Evolutionary conservation across 2,797 vertebrate genomes (phyloP), one percentile per base, ranked within the genome.

Genomic region (Etheostoma perlongum): DNA sequence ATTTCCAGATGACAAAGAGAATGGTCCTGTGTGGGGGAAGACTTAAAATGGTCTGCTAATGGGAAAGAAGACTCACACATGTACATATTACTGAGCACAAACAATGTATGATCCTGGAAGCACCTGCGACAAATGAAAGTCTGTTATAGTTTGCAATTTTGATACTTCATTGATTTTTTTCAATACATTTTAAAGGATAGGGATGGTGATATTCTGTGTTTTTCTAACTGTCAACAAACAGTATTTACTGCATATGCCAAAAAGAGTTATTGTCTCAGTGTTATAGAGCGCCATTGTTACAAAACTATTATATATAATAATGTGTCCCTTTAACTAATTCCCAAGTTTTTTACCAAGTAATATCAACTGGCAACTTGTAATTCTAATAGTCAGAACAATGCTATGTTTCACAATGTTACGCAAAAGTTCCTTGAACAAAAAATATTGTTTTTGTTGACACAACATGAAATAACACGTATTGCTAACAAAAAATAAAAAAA

Each of bases 1-100:
- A 91, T 92, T 92, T 92, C 83, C 73, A 84, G 72, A 81, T 76
- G 85, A 92, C 85, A 91, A 86, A 88, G 86, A 67, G 69, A 81
- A 85, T 18, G 55, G 67, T 69, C 63, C 55, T 46, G 51, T 70
- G 61, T 63, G 80, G 74, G 68, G 71, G 67, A 30, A 15, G 72
- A 42, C 58, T 61, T 81, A 60, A 77, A 75, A 85, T 57, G 73
- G 68, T 76, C 74, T 68, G 69, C 79, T 84, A 87, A 89, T 90
- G 78, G 86, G 58, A 79, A 76, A 72, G 59, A 72, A 21, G 72
- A 25, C 42, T 58, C 51, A 15, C 44, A 65, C 42, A 53, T 40
- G 18, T 36, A 54, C 54, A 46, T 3, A 73, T 74, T 67, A 54
- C 42, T 27, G 30, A 36, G 42, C 60, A 49, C 61, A 63, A 84